phyloP scores from a whole-genome alignment of 2,888 invertebrate species.

The Platycheirus albimanus region DNA sequence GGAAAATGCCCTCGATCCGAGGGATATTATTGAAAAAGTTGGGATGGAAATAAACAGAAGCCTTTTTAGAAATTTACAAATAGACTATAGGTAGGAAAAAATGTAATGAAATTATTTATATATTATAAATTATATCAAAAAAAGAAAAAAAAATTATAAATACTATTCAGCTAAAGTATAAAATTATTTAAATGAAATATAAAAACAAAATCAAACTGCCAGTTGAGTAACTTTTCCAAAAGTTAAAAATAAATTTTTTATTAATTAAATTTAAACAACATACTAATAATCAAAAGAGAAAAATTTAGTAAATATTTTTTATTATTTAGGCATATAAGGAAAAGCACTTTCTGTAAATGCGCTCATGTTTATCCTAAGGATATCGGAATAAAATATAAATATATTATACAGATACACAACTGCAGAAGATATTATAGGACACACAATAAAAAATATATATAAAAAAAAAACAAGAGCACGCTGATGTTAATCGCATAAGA shows the following conservation, averaged over 20 bases:
- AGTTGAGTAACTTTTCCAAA: constrained; percentile 62
- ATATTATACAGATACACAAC: constrained; percentile 27
- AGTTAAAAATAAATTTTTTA: constrained; percentile 42
- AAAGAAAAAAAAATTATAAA: constrained; percentile 42
- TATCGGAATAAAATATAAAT: constrained; percentile 48
- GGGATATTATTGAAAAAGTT: constrained; percentile 48
- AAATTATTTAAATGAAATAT: constrained; percentile 33
- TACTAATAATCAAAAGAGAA: constrained; percentile 28
- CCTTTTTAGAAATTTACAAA: constrained; percentile 74
- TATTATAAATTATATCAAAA: constrained; percentile 50
- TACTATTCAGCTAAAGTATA: constrained; percentile 52
- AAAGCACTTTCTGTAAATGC: constrained; percentile 63
- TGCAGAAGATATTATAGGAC: constrained; percentile 44
- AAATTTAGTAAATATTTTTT: constrained; percentile 63
- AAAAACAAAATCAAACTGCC: constrained; percentile 56
- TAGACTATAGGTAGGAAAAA: constrained; percentile 72
- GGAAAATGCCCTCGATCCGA: constrained; percentile 19
- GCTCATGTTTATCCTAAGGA: constrained; percentile 72
- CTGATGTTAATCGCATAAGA: constrained; percentile 54
- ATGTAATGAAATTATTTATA: constrained; percentile 70
- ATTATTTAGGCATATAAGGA: constrained; percentile 67
- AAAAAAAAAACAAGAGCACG: constrained; percentile 50
- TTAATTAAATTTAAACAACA: constrained; percentile 30
- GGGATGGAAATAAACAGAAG: constrained; percentile 61
- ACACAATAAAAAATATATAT: constrained; percentile 14